phyloP scores from a whole-genome alignment of 2,797 vertebrate species.

The Coracias cyanogaster region DNA sequence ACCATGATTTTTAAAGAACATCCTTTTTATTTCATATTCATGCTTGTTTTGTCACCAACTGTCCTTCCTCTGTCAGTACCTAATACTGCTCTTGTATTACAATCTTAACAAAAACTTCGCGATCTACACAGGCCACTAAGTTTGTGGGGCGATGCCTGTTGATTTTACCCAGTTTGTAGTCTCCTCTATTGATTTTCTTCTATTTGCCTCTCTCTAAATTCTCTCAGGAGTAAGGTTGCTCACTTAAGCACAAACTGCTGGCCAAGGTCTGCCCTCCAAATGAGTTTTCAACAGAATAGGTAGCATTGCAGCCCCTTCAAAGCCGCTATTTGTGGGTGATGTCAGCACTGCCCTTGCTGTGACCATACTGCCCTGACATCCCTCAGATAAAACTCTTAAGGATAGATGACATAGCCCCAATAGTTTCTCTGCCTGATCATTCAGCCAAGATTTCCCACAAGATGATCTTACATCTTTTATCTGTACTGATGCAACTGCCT shows the following conservation, averaged over 20 bases:
- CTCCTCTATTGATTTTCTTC: neutral
- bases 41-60: neutral
- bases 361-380: neutral
- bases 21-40: neutral
- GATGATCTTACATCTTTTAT: neutral
- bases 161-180: neutral
- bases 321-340: neutral
- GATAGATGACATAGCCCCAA: neutral
- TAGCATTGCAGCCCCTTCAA: neutral
- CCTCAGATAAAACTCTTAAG: slow-evolving; percentile 3
- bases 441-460: slow-evolving; percentile 25
- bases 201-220: neutral
- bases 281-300: neutral
- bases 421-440: neutral
- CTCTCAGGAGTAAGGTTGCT: neutral
- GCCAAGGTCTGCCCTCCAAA: neutral
- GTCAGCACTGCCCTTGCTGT: neutral
- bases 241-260: neutral
- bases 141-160: neutral
- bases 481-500: neutral
- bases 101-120: neutral
- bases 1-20: neutral
- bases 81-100: neutral
- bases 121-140: neutral
- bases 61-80: neutral